Conservation (phyloP, 2,888 invertebrate species). For the Amblyjoppa proteus region DNA sequence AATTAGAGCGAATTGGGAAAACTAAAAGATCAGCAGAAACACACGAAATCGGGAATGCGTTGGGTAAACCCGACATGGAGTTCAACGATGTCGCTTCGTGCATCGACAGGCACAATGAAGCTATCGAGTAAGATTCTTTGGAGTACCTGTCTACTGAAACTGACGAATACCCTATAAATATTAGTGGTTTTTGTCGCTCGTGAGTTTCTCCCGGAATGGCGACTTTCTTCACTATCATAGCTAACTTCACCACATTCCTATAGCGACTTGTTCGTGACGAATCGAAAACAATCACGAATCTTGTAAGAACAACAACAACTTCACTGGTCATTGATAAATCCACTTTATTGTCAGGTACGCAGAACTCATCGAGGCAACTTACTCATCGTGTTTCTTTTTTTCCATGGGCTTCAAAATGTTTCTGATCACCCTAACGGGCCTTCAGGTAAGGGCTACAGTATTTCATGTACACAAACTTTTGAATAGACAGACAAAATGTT, state of each 20-base stretch:
- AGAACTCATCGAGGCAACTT: constrained; percentile 19
- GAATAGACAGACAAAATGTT: background rate
- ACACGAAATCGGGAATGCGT: background rate
- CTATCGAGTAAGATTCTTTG: constrained; percentile 4
- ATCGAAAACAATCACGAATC: background rate
- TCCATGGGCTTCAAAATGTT: constrained; percentile 21
- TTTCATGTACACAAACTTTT: background rate
- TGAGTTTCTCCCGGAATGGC: no score
- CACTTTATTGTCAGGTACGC: constrained; percentile 17
- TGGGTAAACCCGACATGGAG: background rate
- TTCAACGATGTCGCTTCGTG: background rate
- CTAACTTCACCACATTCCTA: no score
- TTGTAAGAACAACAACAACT: background rate
- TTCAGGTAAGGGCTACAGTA: constrained; percentile 1
- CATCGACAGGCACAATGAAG: background rate
- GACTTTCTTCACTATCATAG: no score
- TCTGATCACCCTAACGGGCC: constrained; percentile 20
- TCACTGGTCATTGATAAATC: background rate
- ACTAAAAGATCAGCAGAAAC: background rate
- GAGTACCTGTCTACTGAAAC: background rate
- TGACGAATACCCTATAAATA: background rate
- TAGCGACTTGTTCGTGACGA: no score
- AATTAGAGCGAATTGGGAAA: background rate
- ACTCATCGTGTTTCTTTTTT: constrained; percentile 6
- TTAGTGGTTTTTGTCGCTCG: no score